These are phyloP conservation scores for Rhizomys pruinosus DNA, from an alignment of 2,113 vertebrate genomes.

Conservation along the genomic window DNA sequence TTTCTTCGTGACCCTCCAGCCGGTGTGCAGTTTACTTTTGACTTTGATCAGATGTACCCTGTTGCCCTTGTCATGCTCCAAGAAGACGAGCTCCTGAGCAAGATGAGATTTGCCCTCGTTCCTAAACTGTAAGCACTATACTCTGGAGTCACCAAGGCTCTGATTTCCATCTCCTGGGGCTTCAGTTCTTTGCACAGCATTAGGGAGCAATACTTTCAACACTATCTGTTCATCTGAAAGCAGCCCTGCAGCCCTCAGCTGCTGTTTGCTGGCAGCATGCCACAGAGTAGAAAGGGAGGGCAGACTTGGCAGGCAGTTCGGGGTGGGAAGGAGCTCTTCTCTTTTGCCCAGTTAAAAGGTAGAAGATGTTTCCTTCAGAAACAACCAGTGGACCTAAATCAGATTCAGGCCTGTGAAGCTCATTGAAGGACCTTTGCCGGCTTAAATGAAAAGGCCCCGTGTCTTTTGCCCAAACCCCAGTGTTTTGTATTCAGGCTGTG, in stretches of 20 bases:
- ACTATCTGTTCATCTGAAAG: background rate
- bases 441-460: background rate
- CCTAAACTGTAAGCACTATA: constrained; percentile 93
- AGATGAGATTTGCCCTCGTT: constrained; percentile 97
- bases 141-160: background rate
- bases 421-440: background rate
- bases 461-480: background rate
- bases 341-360: constrained; percentile 1
- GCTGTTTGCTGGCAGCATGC: background rate
- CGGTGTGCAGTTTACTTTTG: constrained; percentile 95
- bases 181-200: rapidly evolving
- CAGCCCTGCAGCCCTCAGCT: background rate
- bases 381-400: background rate
- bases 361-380: background rate
- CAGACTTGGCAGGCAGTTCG: background rate
- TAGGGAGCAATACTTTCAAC: background rate
- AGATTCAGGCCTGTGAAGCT: background rate
- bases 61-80: constrained; percentile 95
- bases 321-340: background rate
- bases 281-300: background rate
- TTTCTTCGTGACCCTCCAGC: constrained; percentile 95
- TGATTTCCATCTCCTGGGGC: background rate
- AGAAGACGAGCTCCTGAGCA: constrained; percentile 94
- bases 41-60: constrained; percentile 95
- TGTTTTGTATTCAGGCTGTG: background rate